Base-by-base conservation (phyloP, 2,113 vertebrate genomes). In the Bucco capensis region DNA sequence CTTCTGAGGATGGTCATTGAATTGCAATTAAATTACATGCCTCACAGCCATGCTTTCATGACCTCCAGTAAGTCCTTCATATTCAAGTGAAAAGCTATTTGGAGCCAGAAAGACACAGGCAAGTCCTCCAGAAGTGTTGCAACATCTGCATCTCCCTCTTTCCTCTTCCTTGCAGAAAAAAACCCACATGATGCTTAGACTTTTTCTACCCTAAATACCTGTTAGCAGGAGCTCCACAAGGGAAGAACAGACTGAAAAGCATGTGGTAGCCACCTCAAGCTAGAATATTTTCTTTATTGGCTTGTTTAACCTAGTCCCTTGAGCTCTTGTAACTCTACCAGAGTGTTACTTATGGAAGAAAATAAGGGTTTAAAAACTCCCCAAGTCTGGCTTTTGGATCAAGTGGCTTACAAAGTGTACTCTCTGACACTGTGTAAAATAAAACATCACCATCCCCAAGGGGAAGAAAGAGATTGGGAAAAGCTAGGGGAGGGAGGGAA, bases 281-380 rank as follows among this genome's bases (percentile, higher is more conserved):
- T 61, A 1, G n/a, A 86, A 72, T 0, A 1, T 89, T 92, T 91
- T 83, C 92, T 90, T 95, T 88, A 89, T 86, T 94, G 91, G 49
- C 89, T 83, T 93, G 86, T 92, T 94, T 77, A 93, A 92, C 65
- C 51, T 19, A 22, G 21, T 89, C 92, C 91, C 92, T 75, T 2
- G 65, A 91, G 94, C 70, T 86, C 85, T 30, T 65, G 65, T 61
- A 95, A 94, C 82, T 87, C 79, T 21, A 92, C 56, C 82, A 92
- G 66, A 78, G 86, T 38, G 44, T 47, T 19, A 86, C 49, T 19
- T 60, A 23, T 19, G 40, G 60, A 72, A 57, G 50, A 44, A 78
- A 67, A n/a, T 76, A 38, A 61, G 51, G 65, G 75, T 84, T 91
- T 61, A 14, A 79, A 89, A 65, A 19, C n/a, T n/a, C 28, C 12